Base-by-base conservation (phyloP, 2,797 vertebrate species). In the Mus minutoides region DNA sequence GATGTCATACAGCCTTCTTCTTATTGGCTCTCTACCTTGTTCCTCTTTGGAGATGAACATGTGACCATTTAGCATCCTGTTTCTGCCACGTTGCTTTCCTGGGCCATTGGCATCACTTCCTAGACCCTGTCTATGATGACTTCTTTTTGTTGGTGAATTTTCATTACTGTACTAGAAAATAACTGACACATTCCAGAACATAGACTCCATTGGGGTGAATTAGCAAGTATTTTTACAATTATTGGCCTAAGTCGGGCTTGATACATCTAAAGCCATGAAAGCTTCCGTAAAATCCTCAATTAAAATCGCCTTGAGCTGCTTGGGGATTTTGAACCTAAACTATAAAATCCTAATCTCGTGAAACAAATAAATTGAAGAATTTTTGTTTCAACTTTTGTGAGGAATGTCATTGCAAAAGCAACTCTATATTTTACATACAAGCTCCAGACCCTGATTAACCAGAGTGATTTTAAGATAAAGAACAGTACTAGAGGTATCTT, bases 61-160 rank as follows among this genome's bases (percentile, higher is more conserved):
- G 5, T 31, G 40, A 64, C 21, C 58, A 21, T 13, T 40, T 22
- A 46, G 26, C 2, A 22, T 13, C 4, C 29, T 34, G 40, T 60
- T 13, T 9, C 40, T 43, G 37, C 26, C 14, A 2, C 1, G 2
- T 2, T 3, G 9, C 17, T 3, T 22, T 46, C 5, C 40, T 3
- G 11, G 60, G 46, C 29, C 12, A 6, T 21, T 22, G 6, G 6
- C 22, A 17, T 71, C 2, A 71, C 14, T 29, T 29, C 29, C 6
- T 17, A 64, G 26, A 13, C 6, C 29, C 10, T 49, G 21, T 64
- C 11, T 31, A 13, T 12, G 10, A 64, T 46, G 34, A 12, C 29
- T 21, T 84, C 3, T 31, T n/a, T 22, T 22, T 67, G 82, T 67
- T 43, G 46, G 11, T n/a, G 43, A 49, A 34, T 22, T 67, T 67